Percentiles rank a stretch among this genome's conserved stretches.
Conservation (phyloP, 1,140 invertebrate species). For the Cotesia glomerata region DNA sequence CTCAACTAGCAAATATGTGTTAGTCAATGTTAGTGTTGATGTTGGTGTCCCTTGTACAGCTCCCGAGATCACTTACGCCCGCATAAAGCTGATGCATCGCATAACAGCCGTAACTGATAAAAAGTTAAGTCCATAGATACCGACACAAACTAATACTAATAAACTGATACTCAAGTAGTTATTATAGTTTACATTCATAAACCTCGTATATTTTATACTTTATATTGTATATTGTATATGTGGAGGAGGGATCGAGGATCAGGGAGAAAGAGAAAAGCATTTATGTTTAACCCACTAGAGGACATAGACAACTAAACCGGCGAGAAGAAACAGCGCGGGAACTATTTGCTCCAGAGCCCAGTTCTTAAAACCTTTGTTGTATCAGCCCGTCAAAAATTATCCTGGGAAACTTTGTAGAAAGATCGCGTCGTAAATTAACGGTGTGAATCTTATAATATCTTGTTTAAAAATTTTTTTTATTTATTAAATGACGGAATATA, state of each 20-base stretch:
- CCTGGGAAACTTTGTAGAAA: no score
- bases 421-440: no score
- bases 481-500: no score
- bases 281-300: slow-evolving; percentile 21
- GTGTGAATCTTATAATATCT: no score
- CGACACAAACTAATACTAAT: not conserved
- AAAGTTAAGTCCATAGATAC: no score
- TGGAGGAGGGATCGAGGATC: not conserved
- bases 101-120: slow-evolving; percentile 1
- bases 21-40: slow-evolving; percentile 29
- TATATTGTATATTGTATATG: no score
- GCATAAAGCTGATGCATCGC: slow-evolving; percentile 21
- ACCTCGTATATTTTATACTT: no score
- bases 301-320: slow-evolving; percentile 19
- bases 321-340: slow-evolving; percentile 8
- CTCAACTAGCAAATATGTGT: slow-evolving; percentile 40
- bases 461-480: no score
- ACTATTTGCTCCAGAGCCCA: slow-evolving; percentile 6
- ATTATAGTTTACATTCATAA: no score
- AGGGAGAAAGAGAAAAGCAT: slow-evolving; percentile 21
- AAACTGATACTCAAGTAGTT: no score
- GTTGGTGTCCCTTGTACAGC: slow-evolving; percentile 40
- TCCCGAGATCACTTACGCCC: slow-evolving; percentile 33
- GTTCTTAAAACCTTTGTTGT: not conserved
- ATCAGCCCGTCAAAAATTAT: no score